phyloP scores from a whole-genome alignment of 2,888 invertebrate species.

The Latrodectus elegans region DNA sequence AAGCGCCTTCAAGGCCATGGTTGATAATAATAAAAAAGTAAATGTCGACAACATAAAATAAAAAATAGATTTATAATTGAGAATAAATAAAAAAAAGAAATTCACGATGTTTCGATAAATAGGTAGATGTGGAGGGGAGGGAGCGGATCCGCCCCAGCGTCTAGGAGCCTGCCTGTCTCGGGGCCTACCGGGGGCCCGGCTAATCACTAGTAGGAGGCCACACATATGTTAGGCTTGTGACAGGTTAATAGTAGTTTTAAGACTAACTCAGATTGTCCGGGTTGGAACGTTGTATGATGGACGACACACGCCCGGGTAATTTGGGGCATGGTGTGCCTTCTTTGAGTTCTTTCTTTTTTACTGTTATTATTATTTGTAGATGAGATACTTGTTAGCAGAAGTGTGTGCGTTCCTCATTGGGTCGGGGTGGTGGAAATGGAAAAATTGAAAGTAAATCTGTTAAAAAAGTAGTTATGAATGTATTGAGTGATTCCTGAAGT shows the following conservation, averaged over 20 bases:
- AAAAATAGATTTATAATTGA: not conserved
- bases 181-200: conserved; percentile 34
- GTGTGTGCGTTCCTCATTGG: conserved; percentile 6
- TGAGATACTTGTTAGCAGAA: conserved; percentile 26
- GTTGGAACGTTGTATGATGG: conserved; percentile 49
- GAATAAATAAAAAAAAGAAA: not conserved
- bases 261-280: conserved; percentile 52
- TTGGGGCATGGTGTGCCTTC: conserved; percentile 15
- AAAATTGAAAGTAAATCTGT: not conserved
- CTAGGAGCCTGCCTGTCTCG: conserved; percentile 17
- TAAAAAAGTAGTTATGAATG: not conserved
- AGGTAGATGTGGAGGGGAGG: not conserved
- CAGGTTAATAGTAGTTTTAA: conserved; percentile 66
- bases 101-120: not conserved
- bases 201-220: conserved; percentile 61
- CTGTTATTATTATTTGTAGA: conserved; percentile 10
- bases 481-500: not conserved
- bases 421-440: not conserved
- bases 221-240: conserved; percentile 57
- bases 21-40: conserved; percentile 26
- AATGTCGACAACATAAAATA: conserved; percentile 7
- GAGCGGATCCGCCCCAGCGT: conserved; percentile 19
- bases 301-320: conserved; percentile 63
- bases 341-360: conserved; percentile 1
- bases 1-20: not conserved